These are phyloP conservation scores for Drosophila pseudotakahashii DNA, from an alignment of 2,888 invertebrate genomes.

Conservation along the genomic window DNA sequence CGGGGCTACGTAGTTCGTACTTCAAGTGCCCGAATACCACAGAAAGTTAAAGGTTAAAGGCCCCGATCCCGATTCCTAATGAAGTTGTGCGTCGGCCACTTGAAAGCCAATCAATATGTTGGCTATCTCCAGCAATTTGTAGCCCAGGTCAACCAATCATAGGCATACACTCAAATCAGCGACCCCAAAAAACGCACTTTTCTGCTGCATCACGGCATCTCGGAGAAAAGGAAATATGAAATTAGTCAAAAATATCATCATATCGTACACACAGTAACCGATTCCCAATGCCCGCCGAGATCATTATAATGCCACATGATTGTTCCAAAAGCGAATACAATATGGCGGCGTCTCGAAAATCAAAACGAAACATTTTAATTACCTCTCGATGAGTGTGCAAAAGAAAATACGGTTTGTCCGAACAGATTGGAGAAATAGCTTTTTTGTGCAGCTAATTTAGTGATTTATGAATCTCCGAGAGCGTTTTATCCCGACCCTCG, in stretches of 20 bases:
- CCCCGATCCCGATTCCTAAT: conserved; percentile 51
- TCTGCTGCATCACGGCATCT: conserved; percentile 51
- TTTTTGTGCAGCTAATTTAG: conserved; percentile 34
- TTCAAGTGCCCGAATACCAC: conserved; percentile 54
- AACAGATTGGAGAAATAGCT: conserved; percentile 22
- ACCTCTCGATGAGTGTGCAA: conserved; percentile 82
- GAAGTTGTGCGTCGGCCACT: conserved; percentile 76
- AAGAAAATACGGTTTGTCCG: conserved; percentile 52
- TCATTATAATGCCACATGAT: conserved; percentile 54
- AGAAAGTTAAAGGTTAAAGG: conserved; percentile 65
- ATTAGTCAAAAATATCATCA: conserved; percentile 68
- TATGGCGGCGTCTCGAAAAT: conserved; percentile 63
- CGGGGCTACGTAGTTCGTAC: conserved; percentile 8
- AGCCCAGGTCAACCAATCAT: conserved; percentile 67
- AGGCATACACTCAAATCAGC: conserved; percentile 34
- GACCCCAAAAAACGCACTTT: conserved; percentile 19
- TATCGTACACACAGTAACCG: conserved; percentile 32
- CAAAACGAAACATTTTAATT: conserved; percentile 82
- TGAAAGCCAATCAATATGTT: conserved; percentile 54
- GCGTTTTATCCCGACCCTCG: conserved; percentile 7
- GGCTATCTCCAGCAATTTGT: conserved; percentile 32
- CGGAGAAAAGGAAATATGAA: conserved; percentile 43
- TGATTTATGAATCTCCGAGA: conserved; percentile 10
- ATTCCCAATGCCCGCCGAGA: conserved; percentile 34
- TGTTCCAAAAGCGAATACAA: conserved; percentile 52